A percentile compares a stretch with the other conserved stretches of the same genome.
Evolutionary conservation across 92 coral and sea anemone genomes (phyloP).

Genomic region (Actinernus sp.): DNA sequence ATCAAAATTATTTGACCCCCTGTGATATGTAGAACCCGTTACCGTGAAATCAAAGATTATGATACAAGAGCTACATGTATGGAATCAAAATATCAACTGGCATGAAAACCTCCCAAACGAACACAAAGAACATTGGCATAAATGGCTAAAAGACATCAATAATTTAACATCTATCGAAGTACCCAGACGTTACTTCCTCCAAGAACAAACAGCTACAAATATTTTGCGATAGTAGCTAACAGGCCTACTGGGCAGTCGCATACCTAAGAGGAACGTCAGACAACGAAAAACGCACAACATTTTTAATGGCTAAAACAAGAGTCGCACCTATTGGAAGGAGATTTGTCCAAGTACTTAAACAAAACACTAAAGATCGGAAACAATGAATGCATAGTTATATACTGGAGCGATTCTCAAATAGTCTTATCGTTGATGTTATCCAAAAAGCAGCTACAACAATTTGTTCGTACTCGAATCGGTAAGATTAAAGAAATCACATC

Average conservation of each 20-base stretch:
- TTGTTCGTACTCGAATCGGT: conserved; percentile 34
- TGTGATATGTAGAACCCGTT: conserved; percentile 23
- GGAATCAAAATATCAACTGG: conserved; percentile 28
- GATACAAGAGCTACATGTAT: conserved; percentile 38
- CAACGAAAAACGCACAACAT: not conserved
- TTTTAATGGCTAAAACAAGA: conserved; percentile 12
- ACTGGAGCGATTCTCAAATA: conserved; percentile 57
- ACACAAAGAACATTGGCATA: conserved; percentile 6
- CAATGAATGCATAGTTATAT: conserved; percentile 17
- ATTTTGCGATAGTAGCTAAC: conserved; percentile 25
- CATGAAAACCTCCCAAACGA: conserved; percentile 28
- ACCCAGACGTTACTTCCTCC: conserved; percentile 28
- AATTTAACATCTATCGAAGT: conserved; percentile 11
- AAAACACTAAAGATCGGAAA: conserved; percentile 9
- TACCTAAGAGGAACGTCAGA: conserved; percentile 23
- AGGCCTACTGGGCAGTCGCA: conserved; percentile 29
- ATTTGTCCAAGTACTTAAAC: conserved; percentile 1
- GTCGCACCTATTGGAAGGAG: conserved; percentile 29
- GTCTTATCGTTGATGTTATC: conserved; percentile 48
- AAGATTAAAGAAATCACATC: conserved; percentile 48
- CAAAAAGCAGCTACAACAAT: conserved; percentile 45
- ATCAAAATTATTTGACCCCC: conserved; percentile 34
- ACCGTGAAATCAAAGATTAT: conserved; percentile 34
- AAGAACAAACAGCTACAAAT: conserved; percentile 18
- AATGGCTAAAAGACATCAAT: conserved; percentile 13